A percentile compares a stretch with the other conserved stretches of the same genome.
Conservation (phyloP, 2,113 vertebrate species). For the Periophthalmus modestus region DNA sequence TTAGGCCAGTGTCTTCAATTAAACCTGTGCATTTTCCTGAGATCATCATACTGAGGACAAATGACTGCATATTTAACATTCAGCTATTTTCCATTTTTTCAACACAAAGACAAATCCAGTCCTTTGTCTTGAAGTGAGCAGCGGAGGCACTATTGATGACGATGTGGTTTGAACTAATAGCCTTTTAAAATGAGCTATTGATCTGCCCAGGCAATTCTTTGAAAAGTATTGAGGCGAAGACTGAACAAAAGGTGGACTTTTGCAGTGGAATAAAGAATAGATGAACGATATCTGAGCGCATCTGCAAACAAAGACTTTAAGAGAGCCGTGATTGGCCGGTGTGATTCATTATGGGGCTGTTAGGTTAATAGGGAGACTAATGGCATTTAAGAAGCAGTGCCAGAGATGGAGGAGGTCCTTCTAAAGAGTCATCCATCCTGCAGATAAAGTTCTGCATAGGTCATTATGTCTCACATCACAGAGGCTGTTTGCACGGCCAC, state of each 20-base stretch:
- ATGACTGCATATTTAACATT: neutral
- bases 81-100: slow-evolving; percentile 48
- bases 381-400: neutral
- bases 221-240: slow-evolving; percentile 47
- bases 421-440: slow-evolving; percentile 14
- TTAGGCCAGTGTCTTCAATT: neutral
- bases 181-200: slow-evolving; percentile 68
- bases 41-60: neutral
- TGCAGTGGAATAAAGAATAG: slow-evolving; percentile 5
- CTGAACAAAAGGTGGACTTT: slow-evolving; percentile 25
- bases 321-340: slow-evolving; percentile 8
- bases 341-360: slow-evolving; percentile 10
- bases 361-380: neutral
- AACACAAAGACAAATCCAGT: slow-evolving; percentile 35
- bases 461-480: slow-evolving; percentile 7
- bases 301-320: slow-evolving; percentile 5
- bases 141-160: slow-evolving; percentile 55
- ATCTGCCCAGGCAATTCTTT: slow-evolving; percentile 53
- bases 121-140: slow-evolving; percentile 31
- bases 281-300: neutral
- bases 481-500: no score
- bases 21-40: neutral
- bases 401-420: slow-evolving; percentile 7
- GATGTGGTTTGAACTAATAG: slow-evolving; percentile 56
- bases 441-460: neutral